phyloP scores from a whole-genome alignment of 2,888 invertebrate genomes.

The Druceiella hillmani region DNA sequence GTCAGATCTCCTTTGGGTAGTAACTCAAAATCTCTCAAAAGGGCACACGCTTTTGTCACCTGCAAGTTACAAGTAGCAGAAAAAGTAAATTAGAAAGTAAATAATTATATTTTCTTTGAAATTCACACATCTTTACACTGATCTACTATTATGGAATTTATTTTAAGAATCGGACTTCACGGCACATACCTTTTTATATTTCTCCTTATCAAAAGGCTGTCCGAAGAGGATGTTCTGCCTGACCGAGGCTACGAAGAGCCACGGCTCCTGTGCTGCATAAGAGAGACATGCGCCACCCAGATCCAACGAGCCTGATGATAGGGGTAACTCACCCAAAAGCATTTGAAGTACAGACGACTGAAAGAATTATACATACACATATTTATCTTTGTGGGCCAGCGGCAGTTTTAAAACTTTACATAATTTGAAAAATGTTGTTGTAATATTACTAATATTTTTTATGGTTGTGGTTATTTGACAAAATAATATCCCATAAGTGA shows the following conservation, averaged over 20 bases:
- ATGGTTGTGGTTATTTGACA: no score
- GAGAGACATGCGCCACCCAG: constrained; percentile 57
- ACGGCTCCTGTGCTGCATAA: constrained; percentile 76
- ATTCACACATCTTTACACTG: background rate
- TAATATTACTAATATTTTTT: no score
- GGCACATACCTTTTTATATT: constrained; percentile 42
- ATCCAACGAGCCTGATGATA: constrained; percentile 53
- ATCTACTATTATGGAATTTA: constrained; percentile 12
- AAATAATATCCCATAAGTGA: no score
- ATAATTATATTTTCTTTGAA: background rate
- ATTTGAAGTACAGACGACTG: constrained; percentile 62
- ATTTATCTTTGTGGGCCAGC: no score
- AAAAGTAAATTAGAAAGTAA: background rate
- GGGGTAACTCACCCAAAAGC: constrained; percentile 65
- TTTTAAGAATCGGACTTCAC: constrained; percentile 4
- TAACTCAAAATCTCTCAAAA: constrained; percentile 62
- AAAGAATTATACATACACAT: constrained; percentile 18
- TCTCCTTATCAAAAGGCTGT: constrained; percentile 49
- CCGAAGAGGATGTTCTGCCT: constrained; percentile 79
- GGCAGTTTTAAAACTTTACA: no score
- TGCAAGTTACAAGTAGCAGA: constrained; percentile 26
- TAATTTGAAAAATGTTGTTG: no score
- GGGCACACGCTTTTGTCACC: constrained; percentile 58
- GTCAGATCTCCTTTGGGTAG: constrained; percentile 69
- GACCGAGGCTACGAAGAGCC: constrained; percentile 67